Evolutionary conservation across 2,888 invertebrate species (phyloP).

Genomic region (Biston stratarius): DNA sequence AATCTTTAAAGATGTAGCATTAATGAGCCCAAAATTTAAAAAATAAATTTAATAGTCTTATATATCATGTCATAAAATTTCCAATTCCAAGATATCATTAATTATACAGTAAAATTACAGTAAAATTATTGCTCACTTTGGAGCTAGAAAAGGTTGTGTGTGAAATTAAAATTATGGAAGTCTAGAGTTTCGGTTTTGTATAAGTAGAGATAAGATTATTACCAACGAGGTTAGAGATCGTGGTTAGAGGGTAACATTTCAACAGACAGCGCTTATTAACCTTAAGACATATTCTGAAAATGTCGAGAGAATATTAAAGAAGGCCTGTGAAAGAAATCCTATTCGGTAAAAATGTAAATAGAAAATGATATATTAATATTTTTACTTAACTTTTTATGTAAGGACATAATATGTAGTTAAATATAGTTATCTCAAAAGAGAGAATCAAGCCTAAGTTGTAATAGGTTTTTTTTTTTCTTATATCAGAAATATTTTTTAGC

Average conservation of each 20-base stretch:
- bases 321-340: neutral
- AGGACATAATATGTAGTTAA: no score
- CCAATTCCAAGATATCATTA: neutral
- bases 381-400: no score
- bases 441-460: no score
- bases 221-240: neutral
- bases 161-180: no score
- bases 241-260: conserved; percentile 1
- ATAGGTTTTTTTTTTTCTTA: no score
- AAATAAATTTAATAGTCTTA: no score
- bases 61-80: neutral
- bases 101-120: neutral
- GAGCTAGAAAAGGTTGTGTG: no score
- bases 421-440: no score
- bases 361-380: no score
- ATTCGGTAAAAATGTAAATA: neutral
- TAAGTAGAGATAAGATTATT: neutral
- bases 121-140: no score
- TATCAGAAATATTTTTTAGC: no score
- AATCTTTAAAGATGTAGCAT: neutral
- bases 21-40: neutral
- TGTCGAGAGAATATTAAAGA: neutral
- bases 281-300: conserved; percentile 7
- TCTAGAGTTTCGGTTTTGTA: neutral
- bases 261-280: conserved; percentile 22